A percentile compares a stretch with the other conserved stretches of the same genome.
phyloP scores from a whole-genome alignment of 2,888 invertebrate genomes.

The Pedicia rivosa region DNA sequence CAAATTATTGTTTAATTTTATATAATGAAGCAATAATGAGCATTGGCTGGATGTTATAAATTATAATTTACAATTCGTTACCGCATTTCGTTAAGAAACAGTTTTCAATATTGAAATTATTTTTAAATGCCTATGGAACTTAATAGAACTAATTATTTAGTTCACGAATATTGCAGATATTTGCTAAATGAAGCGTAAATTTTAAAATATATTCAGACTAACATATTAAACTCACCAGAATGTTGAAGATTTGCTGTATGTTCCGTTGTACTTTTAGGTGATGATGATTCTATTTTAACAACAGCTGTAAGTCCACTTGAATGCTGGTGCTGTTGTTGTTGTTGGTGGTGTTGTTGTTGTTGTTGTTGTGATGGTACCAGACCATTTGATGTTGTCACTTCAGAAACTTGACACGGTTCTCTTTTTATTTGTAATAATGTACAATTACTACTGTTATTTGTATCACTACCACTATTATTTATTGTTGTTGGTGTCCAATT shows the following conservation, averaged over 20 bases:
- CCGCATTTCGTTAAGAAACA: too few relatives aligned
- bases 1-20: too few relatives aligned
- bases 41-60: too few relatives aligned
- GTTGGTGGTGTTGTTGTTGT: conserved; percentile 9
- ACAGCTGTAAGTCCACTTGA: conserved; percentile 19
- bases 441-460: neutral
- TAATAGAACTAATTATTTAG: too few relatives aligned
- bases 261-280: conserved; percentile 19
- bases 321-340: conserved; percentile 12
- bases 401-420: conserved; percentile 31
- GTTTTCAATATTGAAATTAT: too few relatives aligned
- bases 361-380: conserved; percentile 20
- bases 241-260: conserved; percentile 11
- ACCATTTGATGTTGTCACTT: conserved; percentile 29
- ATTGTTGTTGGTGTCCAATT: conserved; percentile 16
- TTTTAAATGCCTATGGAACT: too few relatives aligned
- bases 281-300: conserved; percentile 29
- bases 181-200: too few relatives aligned
- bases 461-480: conserved; percentile 8
- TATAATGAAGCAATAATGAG: too few relatives aligned
- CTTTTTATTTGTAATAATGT: conserved; percentile 29
- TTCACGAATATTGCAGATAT: too few relatives aligned
- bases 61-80: too few relatives aligned
- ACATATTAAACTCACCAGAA: conserved; percentile 9
- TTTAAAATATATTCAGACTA: neutral